A percentile compares a stretch with the other conserved stretches of the same genome.
Conservation (phyloP, 2,888 invertebrate genomes). For the Diabrotica balteata region DNA sequence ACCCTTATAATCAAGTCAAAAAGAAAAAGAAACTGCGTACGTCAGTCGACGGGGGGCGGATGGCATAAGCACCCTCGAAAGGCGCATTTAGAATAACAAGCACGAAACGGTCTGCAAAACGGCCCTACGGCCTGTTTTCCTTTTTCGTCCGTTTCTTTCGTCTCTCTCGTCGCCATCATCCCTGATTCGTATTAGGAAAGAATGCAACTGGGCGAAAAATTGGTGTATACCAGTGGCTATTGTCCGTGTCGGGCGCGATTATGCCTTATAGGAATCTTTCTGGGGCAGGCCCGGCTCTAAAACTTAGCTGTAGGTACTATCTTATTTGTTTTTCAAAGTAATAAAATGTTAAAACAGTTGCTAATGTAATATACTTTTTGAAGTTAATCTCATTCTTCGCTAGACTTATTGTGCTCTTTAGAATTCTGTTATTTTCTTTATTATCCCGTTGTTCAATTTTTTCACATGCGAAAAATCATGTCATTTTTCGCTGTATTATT, state of each 20-base stretch:
- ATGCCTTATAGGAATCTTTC: constrained; percentile 17
- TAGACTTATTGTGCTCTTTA: no score
- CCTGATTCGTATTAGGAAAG: constrained; percentile 30
- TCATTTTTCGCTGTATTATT: no score
- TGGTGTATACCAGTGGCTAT: constrained; percentile 36
- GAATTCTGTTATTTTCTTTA: no score
- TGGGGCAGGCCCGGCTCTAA: neutral
- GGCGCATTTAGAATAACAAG: constrained; percentile 48
- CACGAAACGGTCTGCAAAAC: constrained; percentile 43
- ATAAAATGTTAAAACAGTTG: no score
- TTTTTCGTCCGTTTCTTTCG: constrained; percentile 17
- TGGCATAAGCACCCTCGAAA: constrained; percentile 48
- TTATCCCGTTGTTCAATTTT: no score
- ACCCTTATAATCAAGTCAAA: constrained; percentile 19
- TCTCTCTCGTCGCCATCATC: neutral
- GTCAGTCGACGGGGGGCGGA: constrained; percentile 40
- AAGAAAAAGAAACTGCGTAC: constrained; percentile 37
- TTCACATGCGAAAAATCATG: no score
- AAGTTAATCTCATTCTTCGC: no score
- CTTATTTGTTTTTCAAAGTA: neutral
- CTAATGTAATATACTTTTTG: no score
- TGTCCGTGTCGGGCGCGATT: constrained; percentile 28
- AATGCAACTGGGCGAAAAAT: constrained; percentile 44
- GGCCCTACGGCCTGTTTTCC: constrained; percentile 32
- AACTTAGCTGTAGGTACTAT: neutral